Base-by-base conservation (phyloP, 2,797 vertebrate genomes). In the Pelobates cultripes region DNA sequence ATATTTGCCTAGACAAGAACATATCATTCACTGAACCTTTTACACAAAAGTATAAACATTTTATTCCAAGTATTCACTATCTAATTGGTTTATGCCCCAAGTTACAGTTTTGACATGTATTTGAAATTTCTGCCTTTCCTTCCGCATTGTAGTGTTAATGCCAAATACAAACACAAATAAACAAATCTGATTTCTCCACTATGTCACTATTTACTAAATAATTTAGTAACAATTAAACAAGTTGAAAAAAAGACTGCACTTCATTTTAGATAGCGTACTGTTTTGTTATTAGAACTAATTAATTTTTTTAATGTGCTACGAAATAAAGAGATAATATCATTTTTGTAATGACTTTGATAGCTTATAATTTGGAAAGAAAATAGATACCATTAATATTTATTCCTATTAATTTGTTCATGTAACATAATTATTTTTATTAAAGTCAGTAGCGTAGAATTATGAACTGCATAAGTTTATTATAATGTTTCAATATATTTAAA, bases 241-340 rank as follows among this genome's bases (percentile, higher is more conserved):
- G 69, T 12, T 13, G 12, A 73, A 14, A n/a, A 45, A 78, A 57
- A 7, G n/a, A 17, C 43, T 53, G 14, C 13, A 66, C 3, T 57
- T 4, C 64, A 84, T 79, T 84, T 51, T 43, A 73, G 69, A 55
- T 45, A 60, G 60, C 74, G 70, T 61, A 82, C 74, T 77, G 74
- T 7, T 70, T 82, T 78, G 72, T 78, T 57, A 78, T 78, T 69
- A 78, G 77, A 17, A 40, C 61, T 68, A 61, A 77, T 82, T 77
- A 45, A 42, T 83, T 84, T 79, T 82, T 88, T 88, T 88, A 88
- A 88, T 86, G 85, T 15, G 66, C 73, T 40, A 89, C 85, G 82
- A 89, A 89, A 77, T 89, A 87, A 85, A 53, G 74, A 85, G 84
- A 79, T 89, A 3, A 40, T 64, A 64, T 64, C 40, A 28, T 64